Conservation (phyloP, 2,797 vertebrate species). For the Bovichtus diacanthus region DNA sequence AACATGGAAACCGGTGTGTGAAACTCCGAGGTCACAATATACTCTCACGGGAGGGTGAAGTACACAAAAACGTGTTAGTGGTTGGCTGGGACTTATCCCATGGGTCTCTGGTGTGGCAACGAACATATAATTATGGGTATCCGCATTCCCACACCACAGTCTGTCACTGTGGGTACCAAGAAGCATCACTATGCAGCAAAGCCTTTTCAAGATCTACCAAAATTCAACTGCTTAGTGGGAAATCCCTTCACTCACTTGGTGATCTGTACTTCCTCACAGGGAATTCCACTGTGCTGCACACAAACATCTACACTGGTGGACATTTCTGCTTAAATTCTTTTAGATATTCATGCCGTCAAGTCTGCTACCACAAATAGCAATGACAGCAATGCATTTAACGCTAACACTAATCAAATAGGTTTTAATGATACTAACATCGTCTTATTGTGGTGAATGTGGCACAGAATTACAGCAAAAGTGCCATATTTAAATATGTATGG, state of each 20-base stretch:
- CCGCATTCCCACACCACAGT: constrained; percentile 48
- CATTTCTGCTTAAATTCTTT: constrained; percentile 5
- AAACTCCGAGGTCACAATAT: constrained; percentile 47
- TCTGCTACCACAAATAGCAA: background rate
- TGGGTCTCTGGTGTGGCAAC: constrained; percentile 33
- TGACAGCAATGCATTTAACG: background rate
- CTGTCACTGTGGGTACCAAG: constrained; percentile 49
- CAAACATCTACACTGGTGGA: background rate
- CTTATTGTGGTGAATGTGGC: background rate
- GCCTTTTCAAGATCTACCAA: constrained; percentile 35
- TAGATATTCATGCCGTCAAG: background rate
- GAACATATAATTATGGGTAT: constrained; percentile 67
- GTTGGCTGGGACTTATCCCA: constrained; percentile 45
- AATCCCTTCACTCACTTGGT: constrained; percentile 45
- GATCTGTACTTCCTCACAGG: constrained; percentile 10
- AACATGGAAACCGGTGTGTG: constrained; percentile 38
- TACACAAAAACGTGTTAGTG: constrained; percentile 52
- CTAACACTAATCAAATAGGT: background rate
- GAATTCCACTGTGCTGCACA: constrained; percentile 7
- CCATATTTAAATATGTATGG: background rate
- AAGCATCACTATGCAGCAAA: constrained; percentile 34
- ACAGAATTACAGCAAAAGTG: background rate
- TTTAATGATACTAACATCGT: constrained; percentile 1
- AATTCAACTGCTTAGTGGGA: constrained; percentile 50
- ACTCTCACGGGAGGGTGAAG: constrained; percentile 22